phyloP scores from a whole-genome alignment of 2,888 invertebrate species.

The Tenthredo notha region DNA sequence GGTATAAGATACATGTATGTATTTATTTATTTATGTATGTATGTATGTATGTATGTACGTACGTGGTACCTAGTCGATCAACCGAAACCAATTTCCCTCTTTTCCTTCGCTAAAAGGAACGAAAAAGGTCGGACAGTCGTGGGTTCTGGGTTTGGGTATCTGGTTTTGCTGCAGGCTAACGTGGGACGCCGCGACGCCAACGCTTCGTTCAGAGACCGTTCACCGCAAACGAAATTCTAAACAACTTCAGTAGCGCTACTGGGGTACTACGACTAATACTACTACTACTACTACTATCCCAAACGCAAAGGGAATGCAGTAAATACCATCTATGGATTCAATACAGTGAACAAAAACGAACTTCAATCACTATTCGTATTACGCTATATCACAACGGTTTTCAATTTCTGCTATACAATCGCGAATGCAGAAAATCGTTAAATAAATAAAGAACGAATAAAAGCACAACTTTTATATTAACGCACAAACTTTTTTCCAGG shows the following conservation, averaged over 20 bases:
- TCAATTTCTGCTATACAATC: background rate
- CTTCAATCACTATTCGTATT: background rate
- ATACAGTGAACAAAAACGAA: background rate
- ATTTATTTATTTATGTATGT: conserved; percentile 9
- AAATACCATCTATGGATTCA: background rate
- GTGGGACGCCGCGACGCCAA: background rate
- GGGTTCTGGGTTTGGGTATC: background rate
- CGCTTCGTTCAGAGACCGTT: conserved; percentile 27
- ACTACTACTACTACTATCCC: background rate
- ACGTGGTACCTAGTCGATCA: conserved; percentile 36
- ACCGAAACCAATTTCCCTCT: conserved; percentile 53
- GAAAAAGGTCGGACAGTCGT: conserved; percentile 22
- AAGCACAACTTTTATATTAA: background rate
- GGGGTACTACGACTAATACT: background rate
- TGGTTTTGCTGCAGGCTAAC: conserved; percentile 16
- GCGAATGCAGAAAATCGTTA: background rate
- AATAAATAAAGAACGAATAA: background rate
- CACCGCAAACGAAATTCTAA: conserved; percentile 31
- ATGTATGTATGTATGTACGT: background rate
- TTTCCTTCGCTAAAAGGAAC: conserved; percentile 39
- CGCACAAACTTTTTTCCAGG: too few relatives aligned
- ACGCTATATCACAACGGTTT: background rate
- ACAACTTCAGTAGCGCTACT: conserved; percentile 23
- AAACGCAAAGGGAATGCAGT: background rate
- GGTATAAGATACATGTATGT: background rate